Evolutionary conservation across 2,888 invertebrate genomes (phyloP), one percentile per base, ranked within the genome.

Genomic region (Rhagophthalmus giganteus): DNA sequence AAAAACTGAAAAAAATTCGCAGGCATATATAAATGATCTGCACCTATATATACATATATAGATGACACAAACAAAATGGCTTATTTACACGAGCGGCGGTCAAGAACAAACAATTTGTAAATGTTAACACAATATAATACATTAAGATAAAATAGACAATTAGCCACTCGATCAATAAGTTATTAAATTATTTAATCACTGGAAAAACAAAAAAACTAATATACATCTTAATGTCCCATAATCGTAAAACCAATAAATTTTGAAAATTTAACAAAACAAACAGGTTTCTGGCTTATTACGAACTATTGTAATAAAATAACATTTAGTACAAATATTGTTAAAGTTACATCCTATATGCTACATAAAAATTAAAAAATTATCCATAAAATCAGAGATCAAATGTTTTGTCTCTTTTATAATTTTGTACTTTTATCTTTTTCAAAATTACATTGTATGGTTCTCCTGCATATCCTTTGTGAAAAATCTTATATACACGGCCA

Each of bases 381-480:
- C 58, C 58, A 61, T 65, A 70, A 66, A 67, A 69, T 61, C 67
- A 69, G 73, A 74, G 73, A 73, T 73, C 73, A 70, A 67, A 68
- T 28, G n/a, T 67, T 69, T 70, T 60, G 59, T 56, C 61, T 58
- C 55, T 58, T 58, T 58, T 57, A 55, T 69, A 72, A 73, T 72
- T 73, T 73, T 73, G 73, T 73, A 73, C 73, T 73, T 71, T 71
- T 66, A 20, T 60, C 48, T 39, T 57, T n/a, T n/a, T n/a, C n/a
- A n/a, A n/a, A n/a, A n/a, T n/a, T n/a, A n/a, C n/a, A n/a, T n/a
- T n/a, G n/a, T n/a, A n/a, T n/a, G n/a, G n/a, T n/a, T n/a, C n/a
- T n/a, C n/a, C n/a, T n/a, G n/a, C n/a, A n/a, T n/a, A n/a, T n/a
- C n/a, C n/a, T n/a, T n/a, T n/a, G n/a, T n/a, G n/a, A n/a, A n/a